phyloP scores from a whole-genome alignment of 2,888 invertebrate genomes.

The Abrostola triplasia region DNA sequence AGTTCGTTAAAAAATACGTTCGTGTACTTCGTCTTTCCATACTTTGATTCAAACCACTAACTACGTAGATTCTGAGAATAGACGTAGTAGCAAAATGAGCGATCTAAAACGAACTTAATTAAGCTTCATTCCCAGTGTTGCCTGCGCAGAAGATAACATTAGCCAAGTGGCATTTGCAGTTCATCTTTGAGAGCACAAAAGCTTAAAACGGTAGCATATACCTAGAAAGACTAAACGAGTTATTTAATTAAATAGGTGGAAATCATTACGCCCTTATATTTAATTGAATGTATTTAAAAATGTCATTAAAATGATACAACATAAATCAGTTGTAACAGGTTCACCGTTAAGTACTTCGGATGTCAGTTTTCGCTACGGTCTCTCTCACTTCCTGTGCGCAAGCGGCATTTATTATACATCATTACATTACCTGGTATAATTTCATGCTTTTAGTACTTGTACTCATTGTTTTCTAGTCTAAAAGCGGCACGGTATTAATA shows the following conservation, averaged over 20 bases:
- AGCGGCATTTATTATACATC: not conserved
- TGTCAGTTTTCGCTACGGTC: conserved; percentile 4
- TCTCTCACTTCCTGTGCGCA: conserved; percentile 2
- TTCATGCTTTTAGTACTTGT: not conserved
- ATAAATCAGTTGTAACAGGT: conserved; percentile 1
- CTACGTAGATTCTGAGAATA: too few relatives aligned
- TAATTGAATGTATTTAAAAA: not conserved
- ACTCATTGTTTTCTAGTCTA: not conserved
- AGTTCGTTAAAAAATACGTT: too few relatives aligned
- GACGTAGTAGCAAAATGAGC: too few relatives aligned
- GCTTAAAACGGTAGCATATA: not conserved
- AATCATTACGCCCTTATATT: not conserved
- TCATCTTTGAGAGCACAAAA: too few relatives aligned
- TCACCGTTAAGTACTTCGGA: conserved; percentile 4
- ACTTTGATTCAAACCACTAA: too few relatives aligned
- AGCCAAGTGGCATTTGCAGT: too few relatives aligned
- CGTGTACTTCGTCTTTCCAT: too few relatives aligned
- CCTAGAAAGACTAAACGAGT: not conserved
- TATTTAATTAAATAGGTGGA: not conserved
- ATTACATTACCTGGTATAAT: not conserved
- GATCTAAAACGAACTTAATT: too few relatives aligned
- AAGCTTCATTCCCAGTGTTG: too few relatives aligned
- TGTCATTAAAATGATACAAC: not conserved
- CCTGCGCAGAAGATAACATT: too few relatives aligned
- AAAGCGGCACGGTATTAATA: not conserved